A percentile compares a stretch with the other conserved stretches of the same genome.
Conservation (phyloP, 1,140 invertebrate genomes). For the Coboldia fuscipes region DNA sequence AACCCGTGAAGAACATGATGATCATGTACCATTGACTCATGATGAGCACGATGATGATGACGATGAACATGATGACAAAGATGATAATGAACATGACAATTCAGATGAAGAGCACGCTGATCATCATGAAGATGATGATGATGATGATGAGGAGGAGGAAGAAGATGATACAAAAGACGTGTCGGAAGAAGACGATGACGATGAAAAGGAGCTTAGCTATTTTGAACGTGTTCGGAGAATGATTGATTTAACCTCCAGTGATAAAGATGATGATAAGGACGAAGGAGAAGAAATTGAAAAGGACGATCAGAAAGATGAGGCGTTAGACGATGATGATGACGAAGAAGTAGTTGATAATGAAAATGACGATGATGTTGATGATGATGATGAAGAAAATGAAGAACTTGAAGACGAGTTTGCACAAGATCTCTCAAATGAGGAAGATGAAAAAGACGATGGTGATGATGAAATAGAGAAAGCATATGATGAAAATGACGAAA, state of each 20-base stretch:
- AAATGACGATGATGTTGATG: slow-evolving; percentile 16
- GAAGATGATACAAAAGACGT: slow-evolving; percentile 18
- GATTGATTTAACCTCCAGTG: background rate
- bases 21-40: slow-evolving; percentile 24
- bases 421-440: slow-evolving; percentile 11
- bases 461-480: slow-evolving; percentile 14
- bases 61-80: slow-evolving; percentile 7
- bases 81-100: slow-evolving; percentile 7
- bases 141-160: slow-evolving; percentile 18
- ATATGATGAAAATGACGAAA: slow-evolving; percentile 12
- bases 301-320: slow-evolving; percentile 12
- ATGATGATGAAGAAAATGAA: slow-evolving; percentile 13
- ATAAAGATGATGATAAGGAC: slow-evolving; percentile 4
- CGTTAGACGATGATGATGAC: slow-evolving; percentile 9
- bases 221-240: slow-evolving; percentile 1
- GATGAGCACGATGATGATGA: slow-evolving; percentile 10
- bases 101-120: slow-evolving; percentile 6
- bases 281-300: slow-evolving; percentile 11
- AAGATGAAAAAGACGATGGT: slow-evolving; percentile 12
- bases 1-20: slow-evolving; percentile 26
- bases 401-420: slow-evolving; percentile 14
- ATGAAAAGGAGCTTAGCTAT: slow-evolving; percentile 5
- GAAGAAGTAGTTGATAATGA: slow-evolving; percentile 20
- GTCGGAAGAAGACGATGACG: slow-evolving; percentile 8
- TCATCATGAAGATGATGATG: slow-evolving; percentile 9